A percentile compares a stretch with the other conserved stretches of the same genome.
Conservation (phyloP, 2,888 invertebrate genomes). For the Meiosimyza decipiens region DNA sequence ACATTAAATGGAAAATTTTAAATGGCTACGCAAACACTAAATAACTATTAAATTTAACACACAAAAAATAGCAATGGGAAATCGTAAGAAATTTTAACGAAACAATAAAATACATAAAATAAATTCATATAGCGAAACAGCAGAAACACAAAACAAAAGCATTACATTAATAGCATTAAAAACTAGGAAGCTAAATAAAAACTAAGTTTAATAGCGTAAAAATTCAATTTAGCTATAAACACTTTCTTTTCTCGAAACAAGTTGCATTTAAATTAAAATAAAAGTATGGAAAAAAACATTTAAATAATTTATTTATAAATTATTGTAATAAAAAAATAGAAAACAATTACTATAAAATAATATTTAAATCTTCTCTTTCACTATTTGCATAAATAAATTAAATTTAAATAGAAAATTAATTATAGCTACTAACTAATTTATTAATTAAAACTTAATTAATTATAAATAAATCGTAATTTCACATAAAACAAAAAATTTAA, state of each 20-base stretch:
- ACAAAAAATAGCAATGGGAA: too few species aligned
- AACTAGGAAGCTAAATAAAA: conserved; percentile 6
- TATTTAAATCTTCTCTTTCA: conserved; percentile 39
- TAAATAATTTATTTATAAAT: conserved; percentile 58
- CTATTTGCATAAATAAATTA: conserved; percentile 38
- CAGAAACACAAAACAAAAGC: neutral
- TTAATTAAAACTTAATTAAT: conserved; percentile 49
- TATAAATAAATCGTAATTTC: conserved; percentile 14
- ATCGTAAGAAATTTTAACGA: neutral
- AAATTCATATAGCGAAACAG: neutral
- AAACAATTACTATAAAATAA: conserved; percentile 30
- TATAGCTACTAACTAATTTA: conserved; percentile 45
- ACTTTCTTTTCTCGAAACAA: conserved; percentile 56
- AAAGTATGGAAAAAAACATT: conserved; percentile 50
- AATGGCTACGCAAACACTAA: too few species aligned
- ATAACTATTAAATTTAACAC: too few species aligned
- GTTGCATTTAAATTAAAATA: conserved; percentile 56
- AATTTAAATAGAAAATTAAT: conserved; percentile 40
- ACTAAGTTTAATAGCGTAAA: conserved; percentile 16
- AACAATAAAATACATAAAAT: conserved; percentile 16
- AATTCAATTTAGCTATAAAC: neutral
- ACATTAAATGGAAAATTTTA: too few species aligned
- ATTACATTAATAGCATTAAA: conserved; percentile 2
- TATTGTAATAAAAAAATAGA: conserved; percentile 45
- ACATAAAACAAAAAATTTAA: conserved; percentile 42